Base-by-base conservation (phyloP, 2,888 invertebrate genomes). In the Gastrophysa polygoni region DNA sequence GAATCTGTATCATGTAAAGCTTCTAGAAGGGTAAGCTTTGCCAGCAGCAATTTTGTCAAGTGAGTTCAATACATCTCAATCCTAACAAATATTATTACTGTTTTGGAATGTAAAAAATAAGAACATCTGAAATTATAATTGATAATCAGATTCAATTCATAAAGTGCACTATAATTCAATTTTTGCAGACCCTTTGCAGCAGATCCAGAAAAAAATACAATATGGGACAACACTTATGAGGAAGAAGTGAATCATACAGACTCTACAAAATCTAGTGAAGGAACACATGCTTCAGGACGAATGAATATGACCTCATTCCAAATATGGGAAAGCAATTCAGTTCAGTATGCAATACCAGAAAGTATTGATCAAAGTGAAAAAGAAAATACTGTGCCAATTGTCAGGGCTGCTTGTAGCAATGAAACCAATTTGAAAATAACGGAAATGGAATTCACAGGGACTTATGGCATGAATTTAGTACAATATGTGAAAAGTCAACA, bases 191-290 rank as follows among this genome's bases (percentile, higher is more conserved):
- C 75, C 55, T 78, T 77, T 67, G 68, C 70, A 21, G 67, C 72
- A 32, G 76, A 77, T 65, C 68, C 71, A 11, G 78, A 77, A 60
- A 71, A 73, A 66, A 75, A 75, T 57, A 77, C 77, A 11, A 74
- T 76, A 62, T 77, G 77, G 77, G 76, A 78, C 61, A 67, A 66
- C 16, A 77, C 77, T 1, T 77, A 78, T 47, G 78, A 78, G 68
- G 77, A 77, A 69, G 66, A 67, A 47, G 68, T 69, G 20, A 68
- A 74, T 50, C 68, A 69, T 20, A 70, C 68, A 18, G 71, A 73
- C 64, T 73, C 71, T 16, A 65, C 66, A 14, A 66, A 65, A 61
- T 63, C 63, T 28, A 55, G 18, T 55, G 61, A 66, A 28, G 57
- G 63, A 59, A 58, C 55, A 0, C 29, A 14, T 34, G 52, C 16